Conservation (phyloP, 1,140 invertebrate species). For the Drosophila arawakana region DNA sequence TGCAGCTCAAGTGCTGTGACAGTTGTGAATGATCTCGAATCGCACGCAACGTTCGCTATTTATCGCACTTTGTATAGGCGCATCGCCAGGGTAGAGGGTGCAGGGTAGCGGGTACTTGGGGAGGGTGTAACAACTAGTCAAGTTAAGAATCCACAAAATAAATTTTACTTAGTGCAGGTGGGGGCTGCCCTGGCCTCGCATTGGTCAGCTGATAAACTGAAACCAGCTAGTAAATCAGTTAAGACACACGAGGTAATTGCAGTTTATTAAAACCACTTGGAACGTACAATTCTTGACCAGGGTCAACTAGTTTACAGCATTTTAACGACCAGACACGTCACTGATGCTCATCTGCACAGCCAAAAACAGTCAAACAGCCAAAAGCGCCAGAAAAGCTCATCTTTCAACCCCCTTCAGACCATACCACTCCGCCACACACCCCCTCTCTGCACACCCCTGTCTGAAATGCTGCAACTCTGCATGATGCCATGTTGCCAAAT, state of each 20-base stretch:
- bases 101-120: background rate
- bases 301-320: constrained; percentile 73
- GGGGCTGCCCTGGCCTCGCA: constrained; percentile 49
- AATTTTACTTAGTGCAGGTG: constrained; percentile 52
- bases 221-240: constrained; percentile 1
- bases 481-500: constrained; percentile 64
- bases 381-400: constrained; percentile 29
- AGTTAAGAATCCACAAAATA: constrained; percentile 77
- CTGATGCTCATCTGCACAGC: constrained; percentile 15
- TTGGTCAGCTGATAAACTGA: constrained; percentile 41
- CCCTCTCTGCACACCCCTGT: background rate
- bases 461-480: background rate
- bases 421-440: no score
- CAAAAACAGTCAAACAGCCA: constrained; percentile 13
- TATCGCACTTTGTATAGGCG: constrained; percentile 54
- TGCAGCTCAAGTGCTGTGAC: constrained; percentile 50
- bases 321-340: constrained; percentile 26
- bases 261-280: constrained; percentile 81
- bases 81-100: constrained; percentile 2
- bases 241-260: constrained; percentile 63
- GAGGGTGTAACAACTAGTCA: constrained; percentile 21
- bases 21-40: constrained; percentile 67
- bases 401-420: constrained; percentile 8
- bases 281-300: constrained; percentile 76
- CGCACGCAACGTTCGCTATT: constrained; percentile 56